Evolutionary conservation across 2,888 invertebrate species (phyloP), one percentile per base, ranked within the genome.

Genomic region (Hydrotaea diabolus): DNA sequence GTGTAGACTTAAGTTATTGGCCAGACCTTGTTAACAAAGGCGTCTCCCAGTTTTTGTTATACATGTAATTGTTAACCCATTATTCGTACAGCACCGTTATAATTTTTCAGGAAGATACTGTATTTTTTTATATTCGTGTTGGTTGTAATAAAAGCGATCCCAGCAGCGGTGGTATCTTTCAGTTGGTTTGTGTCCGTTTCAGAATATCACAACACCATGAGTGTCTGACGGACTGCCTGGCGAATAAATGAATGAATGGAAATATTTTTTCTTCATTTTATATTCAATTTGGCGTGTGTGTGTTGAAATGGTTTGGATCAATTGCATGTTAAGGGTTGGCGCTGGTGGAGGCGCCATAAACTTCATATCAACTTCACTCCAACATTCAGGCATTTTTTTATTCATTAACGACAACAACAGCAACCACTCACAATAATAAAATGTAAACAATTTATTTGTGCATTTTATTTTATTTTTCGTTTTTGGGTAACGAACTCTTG

Each of bases 311-410:
- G 1, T 9, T 19, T 57, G 21, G 57, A 19, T 59, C 59, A 23
- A 59, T 59, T 59, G 59, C 59, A 59, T 59, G 59, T 15, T 23
- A 59, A 59, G 59, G 15, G 26, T 11, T 59, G 59, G 13, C 59
- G 26, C 59, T 59, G 11, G 26, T 59, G 59, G 23, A 23, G 59
- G 23, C 26, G 59, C 26, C 59, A 26, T 59, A 7, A 59, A 23
- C 26, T 23, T 11, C 21, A n/a, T n/a, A 49, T n/a, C 15, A 15
- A n/a, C 49, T 75, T 43, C 62, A 72, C 53, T 71, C 64, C 23
- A 64, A 53, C 80, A 72, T 76, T 71, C 36, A 76, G 80, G 62
- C n/a, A 64, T 81, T 81, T 72, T n/a, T n/a, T 76, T 23, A 72
- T 75, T 69, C 49, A 76, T 75, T 77, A 21, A 72, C 59, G 69